These are phyloP conservation scores for Pherbina coryleti DNA, from an alignment of 2,888 invertebrate genomes.

Conservation along the genomic window DNA sequence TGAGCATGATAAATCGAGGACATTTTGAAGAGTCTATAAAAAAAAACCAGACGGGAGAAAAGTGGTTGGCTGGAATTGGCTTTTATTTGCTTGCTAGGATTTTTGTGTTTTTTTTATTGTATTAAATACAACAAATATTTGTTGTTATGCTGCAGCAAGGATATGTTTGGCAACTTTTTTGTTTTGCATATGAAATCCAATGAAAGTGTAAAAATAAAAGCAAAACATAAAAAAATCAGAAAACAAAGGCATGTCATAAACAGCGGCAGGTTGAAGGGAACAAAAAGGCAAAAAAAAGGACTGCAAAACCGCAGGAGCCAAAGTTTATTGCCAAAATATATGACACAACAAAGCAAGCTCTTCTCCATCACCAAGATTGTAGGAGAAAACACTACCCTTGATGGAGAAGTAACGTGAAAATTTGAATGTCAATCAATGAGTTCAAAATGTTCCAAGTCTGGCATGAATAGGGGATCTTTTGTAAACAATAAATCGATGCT, in stretches of 20 bases:
- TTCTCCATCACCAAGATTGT: neutral
- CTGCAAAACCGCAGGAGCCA: constrained; percentile 6
- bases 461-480: too few species aligned
- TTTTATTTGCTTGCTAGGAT: neutral
- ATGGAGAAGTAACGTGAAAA: neutral
- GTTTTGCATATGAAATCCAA: neutral
- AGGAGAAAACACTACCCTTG: too few species aligned
- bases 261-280: constrained; percentile 2
- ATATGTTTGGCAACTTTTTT: constrained; percentile 1
- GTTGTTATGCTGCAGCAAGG: neutral
- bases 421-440: neutral
- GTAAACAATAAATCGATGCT: too few species aligned
- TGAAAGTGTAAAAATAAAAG: neutral
- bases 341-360: neutral
- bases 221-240: neutral
- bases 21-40: neutral
- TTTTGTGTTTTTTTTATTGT: neutral
- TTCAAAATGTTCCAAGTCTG: too few species aligned
- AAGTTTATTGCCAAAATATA: neutral
- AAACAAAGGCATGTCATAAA: constrained; percentile 24
- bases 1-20: constrained; percentile 1
- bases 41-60: neutral
- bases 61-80: neutral
- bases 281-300: neutral
- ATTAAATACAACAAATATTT: neutral